Evolutionary conservation across 1,140 invertebrate genomes (phyloP), one percentile per base, ranked within the genome.

Genomic region (Drosophila triauraria): DNA sequence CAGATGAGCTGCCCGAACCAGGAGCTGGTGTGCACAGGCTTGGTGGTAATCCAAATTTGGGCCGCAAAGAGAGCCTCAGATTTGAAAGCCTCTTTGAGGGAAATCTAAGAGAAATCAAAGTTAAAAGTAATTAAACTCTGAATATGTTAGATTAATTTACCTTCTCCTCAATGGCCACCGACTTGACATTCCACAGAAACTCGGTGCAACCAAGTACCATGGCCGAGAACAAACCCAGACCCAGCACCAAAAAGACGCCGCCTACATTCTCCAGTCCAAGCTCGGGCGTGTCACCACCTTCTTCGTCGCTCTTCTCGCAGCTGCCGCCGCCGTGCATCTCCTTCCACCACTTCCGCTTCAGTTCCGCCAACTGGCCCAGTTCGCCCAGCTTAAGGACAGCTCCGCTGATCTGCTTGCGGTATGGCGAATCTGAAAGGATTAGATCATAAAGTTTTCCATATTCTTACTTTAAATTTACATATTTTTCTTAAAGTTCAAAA

Each of bases 271-370:
- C 94, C 51, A 96, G 88, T 13, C 94, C 94, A 23, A 94, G 78
- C 56, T 94, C 94, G 8, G 91, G 91, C 0, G 91, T 92, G 43
- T 92, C 91, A 2, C 90, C 87, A 0, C 91, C 92, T 0, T 77
- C 81, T 1, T 82, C 78, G 23, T 67, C 83, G 15, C 64, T 72
- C 38, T 78, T 76, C 27, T 67, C 71, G 35, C 83, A 92, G 40
- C 60, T 70, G 9, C 93, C 92, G 1, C 92, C 93, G 20, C 92
- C 92, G 40, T 92, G 77, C 56, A 94, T 94, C 56, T 95, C 93
- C 85, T 95, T 95, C 97, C 97, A 98, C 97, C 97, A 98, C 92
- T 96, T 97, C 6, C 95, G 93, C 85, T 97, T 97, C n/a, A 98
- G 90, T 17, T 94, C 93, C 27, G 95, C 93, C 3, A 98, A 86